phyloP scores from a whole-genome alignment of 1,140 invertebrate genomes.

The Atta texana region DNA sequence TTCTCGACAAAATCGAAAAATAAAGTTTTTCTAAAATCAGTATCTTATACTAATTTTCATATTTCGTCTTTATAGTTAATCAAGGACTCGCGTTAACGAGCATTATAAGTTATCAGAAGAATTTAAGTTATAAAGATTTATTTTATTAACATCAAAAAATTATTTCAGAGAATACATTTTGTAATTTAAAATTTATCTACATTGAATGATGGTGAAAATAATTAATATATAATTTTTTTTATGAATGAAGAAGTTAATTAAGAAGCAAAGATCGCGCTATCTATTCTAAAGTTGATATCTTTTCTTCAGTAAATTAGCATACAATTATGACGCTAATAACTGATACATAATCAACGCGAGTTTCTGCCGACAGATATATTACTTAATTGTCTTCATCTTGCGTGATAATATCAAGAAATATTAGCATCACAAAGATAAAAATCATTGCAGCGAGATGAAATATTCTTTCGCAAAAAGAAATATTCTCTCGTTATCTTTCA shows the following conservation, averaged over 20 bases:
- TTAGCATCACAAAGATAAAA: not conserved
- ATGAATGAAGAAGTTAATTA: not conserved
- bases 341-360: not conserved
- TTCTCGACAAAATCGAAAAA: not conserved
- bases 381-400: not conserved
- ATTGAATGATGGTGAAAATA: not conserved
- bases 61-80: not conserved
- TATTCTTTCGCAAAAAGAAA: not conserved
- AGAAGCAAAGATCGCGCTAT: too few species aligned
- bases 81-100: too few species aligned
- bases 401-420: conserved; percentile 2
- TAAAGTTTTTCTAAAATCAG: not conserved
- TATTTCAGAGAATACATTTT: not conserved
- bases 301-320: not conserved
- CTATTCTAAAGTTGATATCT: not conserved
- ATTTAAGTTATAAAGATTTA: not conserved
- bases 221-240: not conserved
- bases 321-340: not conserved
- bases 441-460: not conserved
- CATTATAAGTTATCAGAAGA: too few species aligned
- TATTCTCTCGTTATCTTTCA: not conserved
- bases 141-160: too few species aligned
- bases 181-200: not conserved
- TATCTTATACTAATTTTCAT: not conserved
- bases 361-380: not conserved